Evolutionary conservation across 2,888 invertebrate species (phyloP).

Genomic region (Formica aserva): DNA sequence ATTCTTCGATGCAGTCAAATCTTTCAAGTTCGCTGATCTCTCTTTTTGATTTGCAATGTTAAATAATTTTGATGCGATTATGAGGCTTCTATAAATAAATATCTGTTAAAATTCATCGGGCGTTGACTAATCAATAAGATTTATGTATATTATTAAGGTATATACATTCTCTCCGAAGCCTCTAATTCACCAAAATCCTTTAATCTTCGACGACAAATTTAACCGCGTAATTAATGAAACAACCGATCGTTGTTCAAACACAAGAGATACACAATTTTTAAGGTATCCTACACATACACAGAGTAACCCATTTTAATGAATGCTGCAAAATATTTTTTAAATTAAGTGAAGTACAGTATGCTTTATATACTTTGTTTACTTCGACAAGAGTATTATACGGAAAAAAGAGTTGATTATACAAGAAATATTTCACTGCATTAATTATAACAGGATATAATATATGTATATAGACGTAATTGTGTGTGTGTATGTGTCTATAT

Average conservation of each 20-base stretch:
- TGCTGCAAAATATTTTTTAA: conserved; percentile 44
- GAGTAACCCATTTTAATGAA: conserved; percentile 44
- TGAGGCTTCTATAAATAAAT: conserved; percentile 26
- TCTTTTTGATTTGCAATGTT: conserved; percentile 43
- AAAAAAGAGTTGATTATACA: conserved; percentile 12
- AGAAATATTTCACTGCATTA: conserved; percentile 51
- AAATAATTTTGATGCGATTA: conserved; percentile 37
- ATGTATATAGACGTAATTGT: background rate
- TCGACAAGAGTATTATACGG: conserved; percentile 2
- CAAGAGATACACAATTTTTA: conserved; percentile 11
- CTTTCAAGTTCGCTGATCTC: conserved; percentile 3
- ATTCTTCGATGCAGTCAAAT: conserved; percentile 16
- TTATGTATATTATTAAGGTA: conserved; percentile 26
- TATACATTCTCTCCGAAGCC: conserved; percentile 33
- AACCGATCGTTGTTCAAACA: background rate
- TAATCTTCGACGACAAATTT: conserved; percentile 26
- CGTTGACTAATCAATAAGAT: conserved; percentile 22
- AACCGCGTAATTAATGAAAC: conserved; percentile 6
- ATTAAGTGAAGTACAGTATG: conserved; percentile 20
- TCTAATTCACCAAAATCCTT: conserved; percentile 39
- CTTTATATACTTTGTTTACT: conserved; percentile 17
- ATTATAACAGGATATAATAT: conserved; percentile 36
- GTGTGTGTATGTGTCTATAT: conserved; percentile 17
- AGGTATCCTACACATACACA: conserved; percentile 1
- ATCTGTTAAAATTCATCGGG: conserved; percentile 15